These are phyloP conservation scores for Globodera ellingtonae DNA, from an alignment of 1,140 invertebrate species.

Conservation along the genomic window DNA sequence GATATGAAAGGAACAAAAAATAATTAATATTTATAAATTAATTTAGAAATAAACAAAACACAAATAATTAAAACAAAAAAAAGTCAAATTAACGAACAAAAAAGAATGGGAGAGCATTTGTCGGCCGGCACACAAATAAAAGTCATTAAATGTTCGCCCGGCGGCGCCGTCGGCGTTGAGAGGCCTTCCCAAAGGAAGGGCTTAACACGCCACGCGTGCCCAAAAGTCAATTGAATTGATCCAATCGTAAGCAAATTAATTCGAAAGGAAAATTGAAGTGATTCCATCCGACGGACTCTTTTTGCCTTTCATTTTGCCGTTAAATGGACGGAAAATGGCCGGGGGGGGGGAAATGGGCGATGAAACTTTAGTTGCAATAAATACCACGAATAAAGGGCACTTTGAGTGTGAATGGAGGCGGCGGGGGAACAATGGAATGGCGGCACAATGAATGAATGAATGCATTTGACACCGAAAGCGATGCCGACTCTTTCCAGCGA, in stretches of 20 bases:
- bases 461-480: background rate
- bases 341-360: background rate
- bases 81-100: background rate
- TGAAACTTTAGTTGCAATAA: background rate
- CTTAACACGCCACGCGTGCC: background rate
- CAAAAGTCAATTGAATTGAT: background rate
- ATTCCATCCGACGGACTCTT: no score
- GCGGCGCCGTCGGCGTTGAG: background rate
- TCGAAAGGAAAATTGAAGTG: background rate
- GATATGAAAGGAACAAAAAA: constrained; percentile 1
- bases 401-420: background rate
- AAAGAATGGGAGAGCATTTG: background rate
- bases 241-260: background rate
- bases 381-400: background rate
- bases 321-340: background rate
- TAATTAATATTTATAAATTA: background rate
- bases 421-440: background rate
- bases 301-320: background rate
- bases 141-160: no score
- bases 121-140: no score
- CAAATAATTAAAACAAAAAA: background rate
- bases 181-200: background rate
- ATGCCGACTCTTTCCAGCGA: background rate
- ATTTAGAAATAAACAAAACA: background rate
- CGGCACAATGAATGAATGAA: background rate